Conservation (phyloP, 2,888 invertebrate genomes). For the Nematopogon swammerdamellus region DNA sequence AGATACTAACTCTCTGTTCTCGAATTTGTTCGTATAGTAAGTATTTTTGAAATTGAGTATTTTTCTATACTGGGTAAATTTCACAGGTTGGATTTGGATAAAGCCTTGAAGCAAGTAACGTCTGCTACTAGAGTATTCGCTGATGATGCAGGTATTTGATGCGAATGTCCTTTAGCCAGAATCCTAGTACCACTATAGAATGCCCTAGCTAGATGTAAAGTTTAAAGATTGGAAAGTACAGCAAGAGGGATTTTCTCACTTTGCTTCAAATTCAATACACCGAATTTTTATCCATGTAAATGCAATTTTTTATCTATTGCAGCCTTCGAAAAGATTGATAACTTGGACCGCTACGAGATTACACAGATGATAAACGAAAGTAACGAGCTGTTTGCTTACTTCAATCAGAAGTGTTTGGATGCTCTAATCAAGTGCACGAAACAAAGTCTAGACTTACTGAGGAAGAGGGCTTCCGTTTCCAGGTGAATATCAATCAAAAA, state of each 20-base stretch:
- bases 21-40: too few relatives aligned
- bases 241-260: too few relatives aligned
- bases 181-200: too few relatives aligned
- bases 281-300: too few relatives aligned
- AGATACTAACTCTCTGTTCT: too few relatives aligned
- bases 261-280: too few relatives aligned
- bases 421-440: constrained; percentile 72
- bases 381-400: constrained; percentile 77
- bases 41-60: too few relatives aligned
- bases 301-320: constrained; percentile 13
- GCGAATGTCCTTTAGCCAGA: too few relatives aligned
- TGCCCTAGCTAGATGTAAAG: too few relatives aligned
- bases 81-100: constrained; percentile 55
- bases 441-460: constrained; percentile 67
- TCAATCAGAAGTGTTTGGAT: constrained; percentile 72
- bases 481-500: too few relatives aligned
- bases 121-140: constrained; percentile 56
- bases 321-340: constrained; percentile 66
- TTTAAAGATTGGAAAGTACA: too few relatives aligned
- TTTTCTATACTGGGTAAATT: too few relatives aligned
- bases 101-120: constrained; percentile 56
- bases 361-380: constrained; percentile 65
- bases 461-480: constrained; percentile 55
- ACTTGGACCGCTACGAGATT: constrained; percentile 56
- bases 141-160: constrained; percentile 61